phyloP scores from a whole-genome alignment of 1,140 invertebrate genomes.

The Probaryconus sp. region DNA sequence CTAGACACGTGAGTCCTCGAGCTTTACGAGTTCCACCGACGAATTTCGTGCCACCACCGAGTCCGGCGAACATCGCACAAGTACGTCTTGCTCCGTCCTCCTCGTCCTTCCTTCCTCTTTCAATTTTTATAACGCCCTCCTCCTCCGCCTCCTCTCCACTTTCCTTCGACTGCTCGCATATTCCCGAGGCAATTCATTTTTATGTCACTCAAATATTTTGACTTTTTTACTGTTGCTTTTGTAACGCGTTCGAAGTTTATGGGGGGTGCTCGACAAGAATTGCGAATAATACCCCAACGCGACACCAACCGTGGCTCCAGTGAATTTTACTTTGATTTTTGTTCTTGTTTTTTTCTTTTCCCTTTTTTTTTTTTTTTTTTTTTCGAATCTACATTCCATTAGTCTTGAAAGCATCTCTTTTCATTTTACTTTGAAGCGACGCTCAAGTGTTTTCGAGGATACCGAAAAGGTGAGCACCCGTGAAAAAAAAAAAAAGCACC shows the following conservation, averaged over 20 bases:
- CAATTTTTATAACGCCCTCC: not conserved
- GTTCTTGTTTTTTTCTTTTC: too few relatives aligned
- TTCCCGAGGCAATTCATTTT: conserved; percentile 1
- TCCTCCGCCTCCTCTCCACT: not conserved
- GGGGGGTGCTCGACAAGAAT: not conserved
- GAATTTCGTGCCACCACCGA: conserved; percentile 23
- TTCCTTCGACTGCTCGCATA: not conserved
- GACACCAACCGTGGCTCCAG: too few relatives aligned
- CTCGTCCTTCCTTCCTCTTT: not conserved
- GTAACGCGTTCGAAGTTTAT: too few relatives aligned
- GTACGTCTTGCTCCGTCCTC: conserved; percentile 25
- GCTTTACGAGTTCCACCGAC: conserved; percentile 24
- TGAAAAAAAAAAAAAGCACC: conserved; percentile 8
- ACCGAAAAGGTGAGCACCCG: conserved; percentile 6
- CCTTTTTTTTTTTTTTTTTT: conserved; percentile 1
- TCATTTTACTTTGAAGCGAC: conserved; percentile 41
- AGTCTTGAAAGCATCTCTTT: conserved; percentile 50
- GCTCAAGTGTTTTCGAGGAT: conserved; percentile 46
- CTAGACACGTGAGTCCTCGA: conserved; percentile 40
- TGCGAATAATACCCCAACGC: too few relatives aligned
- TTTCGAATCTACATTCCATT: conserved; percentile 57
- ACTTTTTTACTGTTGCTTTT: not conserved
- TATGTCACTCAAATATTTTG: conserved; percentile 6
- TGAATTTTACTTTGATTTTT: too few relatives aligned
- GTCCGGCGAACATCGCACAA: conserved; percentile 32